Base-by-base conservation (phyloP, 2,797 vertebrate species). In the Pangasius larnaudii region DNA sequence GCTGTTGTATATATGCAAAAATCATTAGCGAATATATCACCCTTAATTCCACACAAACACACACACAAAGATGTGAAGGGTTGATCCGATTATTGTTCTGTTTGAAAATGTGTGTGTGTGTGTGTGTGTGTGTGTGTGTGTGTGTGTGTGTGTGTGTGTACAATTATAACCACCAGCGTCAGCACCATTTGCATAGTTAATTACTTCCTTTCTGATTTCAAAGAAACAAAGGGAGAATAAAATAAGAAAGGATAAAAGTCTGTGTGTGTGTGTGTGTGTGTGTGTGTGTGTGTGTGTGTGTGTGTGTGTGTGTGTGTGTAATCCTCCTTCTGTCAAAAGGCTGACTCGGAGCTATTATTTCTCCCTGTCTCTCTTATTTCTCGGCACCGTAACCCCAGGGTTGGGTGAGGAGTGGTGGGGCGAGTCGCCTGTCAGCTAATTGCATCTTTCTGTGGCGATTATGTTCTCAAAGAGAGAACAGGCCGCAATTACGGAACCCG, bases 371-470 rank as follows among this genome's bases (percentile, higher is more conserved):
- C 78, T 79, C 86, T 59, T 56, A 39, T 87, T 61, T 27, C 80
- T 89, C 16, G 61, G 61, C 61, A 33, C 81, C 7, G 61, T 84
- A 84, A 84, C 42, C 81, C 39, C 42, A 33, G 74, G 84, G 16
- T 24, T 69, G 71, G 39, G 59, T 69, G 88, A 84, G 67, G 85
- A 85, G 84, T 61, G 72, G 9, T 18, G 86, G 84, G 84, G 89
- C 82, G 89, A 89, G 88, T 89, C 86, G 82, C 79, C 89, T 90
- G 91, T 92, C 90, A 89, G 94, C 90, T 94, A 95, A 96, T 95
- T 95, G 94, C 93, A 93, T 94, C 94, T 95, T 94, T 96, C 94
- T 94, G 93, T 95, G 93, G 92, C 92, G 94, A 95, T 95, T 95
- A 96, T 95, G 94, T 93, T 94, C 94, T 95, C 95, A 95, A 94